Evolutionary conservation across 2,113 vertebrate genomes (phyloP), one percentile per base, ranked within the genome.

Genomic region (Paramormyrops kingsleyae): DNA sequence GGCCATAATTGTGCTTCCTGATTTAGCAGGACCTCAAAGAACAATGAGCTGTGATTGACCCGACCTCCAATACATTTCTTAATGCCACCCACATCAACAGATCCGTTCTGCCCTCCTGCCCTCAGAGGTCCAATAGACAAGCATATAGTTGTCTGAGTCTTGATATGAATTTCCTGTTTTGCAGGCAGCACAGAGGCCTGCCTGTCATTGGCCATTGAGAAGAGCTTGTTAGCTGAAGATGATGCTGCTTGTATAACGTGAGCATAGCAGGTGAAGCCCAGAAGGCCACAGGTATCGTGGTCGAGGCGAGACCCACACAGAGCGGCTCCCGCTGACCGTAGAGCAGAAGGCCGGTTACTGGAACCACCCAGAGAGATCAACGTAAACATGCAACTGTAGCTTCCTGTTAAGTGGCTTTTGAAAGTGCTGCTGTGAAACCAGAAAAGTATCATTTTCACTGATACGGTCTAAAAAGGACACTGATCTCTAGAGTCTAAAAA

Each of bases 341-440:
- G 19, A 62, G 8, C 35, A 44, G 17, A 46, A 4, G 52, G 87
- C 6, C 87, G 9, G 17, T 88, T 88, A 88, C 87, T 62, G 87
- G 87, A 62, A 62, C 15, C 19, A 15, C 39, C 56, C 50, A 35
- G n/a, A 8, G 62, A 42, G 42, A 59, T n/a, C 17, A 66, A 84
- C 8, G 44, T 62, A 88, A 42, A 24, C 52, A 59, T 39, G 87
- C 56, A 88, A 70, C 42, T 88, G 87, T 74, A 42, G 62, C 44
- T 88, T 88, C 87, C 87, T 88, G 87, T 88, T 47, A 27, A 70
- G 87, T 62, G 39, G 44, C 56, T 88, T 70, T 27, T 74, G 59
- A 88, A 74, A 88, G 59, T 19, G 24, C 44, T 27, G 87, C 62
- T 31, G 42, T 8, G 52, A 88, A 88, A 88, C 42, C 87, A 88